These are phyloP conservation scores for Alitta virens DNA, from an alignment of 2,888 invertebrate species.

Conservation along the genomic window DNA sequence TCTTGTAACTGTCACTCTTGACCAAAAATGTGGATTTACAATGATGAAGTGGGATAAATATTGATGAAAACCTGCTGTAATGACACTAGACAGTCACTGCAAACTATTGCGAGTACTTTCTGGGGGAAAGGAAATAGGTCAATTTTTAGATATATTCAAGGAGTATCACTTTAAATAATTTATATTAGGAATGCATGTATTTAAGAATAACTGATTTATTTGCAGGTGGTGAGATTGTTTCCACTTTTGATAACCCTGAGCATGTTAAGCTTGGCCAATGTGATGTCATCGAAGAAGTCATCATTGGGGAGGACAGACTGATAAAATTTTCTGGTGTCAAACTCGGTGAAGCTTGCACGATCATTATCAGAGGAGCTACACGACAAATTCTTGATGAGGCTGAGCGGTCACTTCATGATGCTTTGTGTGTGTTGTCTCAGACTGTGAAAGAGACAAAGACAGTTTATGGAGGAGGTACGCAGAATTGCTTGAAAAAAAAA, in stretches of 20 bases:
- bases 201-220: no score
- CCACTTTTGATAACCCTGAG: conserved; percentile 94
- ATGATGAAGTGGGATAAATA: no score
- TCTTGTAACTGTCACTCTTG: no score
- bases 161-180: neutral
- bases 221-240: conserved; percentile 90
- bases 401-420: conserved; percentile 96
- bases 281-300: conserved; percentile 93
- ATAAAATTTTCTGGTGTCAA: conserved; percentile 89
- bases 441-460: conserved; percentile 91
- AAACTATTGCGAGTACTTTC: no score
- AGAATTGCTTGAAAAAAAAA: no score
- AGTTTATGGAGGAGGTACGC: conserved; percentile 82
- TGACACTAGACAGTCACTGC: no score
- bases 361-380: conserved; percentile 95
- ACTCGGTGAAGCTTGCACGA: conserved; percentile 93
- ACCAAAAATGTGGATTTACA: no score
- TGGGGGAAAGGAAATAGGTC: neutral
- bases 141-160: neutral
- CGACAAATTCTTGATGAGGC: conserved; percentile 98
- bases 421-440: conserved; percentile 91
- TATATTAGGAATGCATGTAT: no score
- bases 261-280: conserved; percentile 90
- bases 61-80: no score
- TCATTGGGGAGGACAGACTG: conserved; percentile 95